Conservation (phyloP, 2,888 invertebrate species). For the Nineta flava region DNA sequence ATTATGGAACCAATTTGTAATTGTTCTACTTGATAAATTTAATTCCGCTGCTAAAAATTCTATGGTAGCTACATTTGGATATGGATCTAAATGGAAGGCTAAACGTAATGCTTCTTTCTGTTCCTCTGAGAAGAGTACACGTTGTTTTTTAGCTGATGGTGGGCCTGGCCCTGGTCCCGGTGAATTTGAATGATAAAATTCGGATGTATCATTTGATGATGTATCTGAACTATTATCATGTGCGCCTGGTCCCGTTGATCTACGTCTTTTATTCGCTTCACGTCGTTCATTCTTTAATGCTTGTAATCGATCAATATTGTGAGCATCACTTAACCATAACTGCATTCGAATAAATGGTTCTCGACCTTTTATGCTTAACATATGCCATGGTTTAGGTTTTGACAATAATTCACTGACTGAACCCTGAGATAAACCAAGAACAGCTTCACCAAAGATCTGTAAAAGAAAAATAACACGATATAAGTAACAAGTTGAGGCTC, state of each 20-base stretch:
- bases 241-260: constrained; percentile 64
- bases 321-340: constrained; percentile 88
- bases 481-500: no score
- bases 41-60: constrained; percentile 88
- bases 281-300: constrained; percentile 79
- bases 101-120: constrained; percentile 91
- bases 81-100: constrained; percentile 91
- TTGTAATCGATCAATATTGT: constrained; percentile 86
- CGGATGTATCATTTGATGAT: constrained; percentile 75
- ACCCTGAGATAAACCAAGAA: constrained; percentile 89
- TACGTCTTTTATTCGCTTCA: constrained; percentile 79
- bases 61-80: constrained; percentile 91
- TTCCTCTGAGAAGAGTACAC: constrained; percentile 94
- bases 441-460: constrained; percentile 90
- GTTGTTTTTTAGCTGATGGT: constrained; percentile 82
- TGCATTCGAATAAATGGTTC: constrained; percentile 96
- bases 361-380: constrained; percentile 94
- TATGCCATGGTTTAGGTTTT: constrained; percentile 98
- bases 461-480: constrained; percentile 17
- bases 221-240: constrained; percentile 81
- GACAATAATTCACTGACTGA: constrained; percentile 94
- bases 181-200: constrained; percentile 73
- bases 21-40: constrained; percentile 82
- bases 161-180: constrained; percentile 57
- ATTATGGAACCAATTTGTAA: constrained; percentile 99